A percentile compares a stretch with the other conserved stretches of the same genome.
phyloP scores from a whole-genome alignment of 2,113 vertebrate genomes.

The Hyla sarda region DNA sequence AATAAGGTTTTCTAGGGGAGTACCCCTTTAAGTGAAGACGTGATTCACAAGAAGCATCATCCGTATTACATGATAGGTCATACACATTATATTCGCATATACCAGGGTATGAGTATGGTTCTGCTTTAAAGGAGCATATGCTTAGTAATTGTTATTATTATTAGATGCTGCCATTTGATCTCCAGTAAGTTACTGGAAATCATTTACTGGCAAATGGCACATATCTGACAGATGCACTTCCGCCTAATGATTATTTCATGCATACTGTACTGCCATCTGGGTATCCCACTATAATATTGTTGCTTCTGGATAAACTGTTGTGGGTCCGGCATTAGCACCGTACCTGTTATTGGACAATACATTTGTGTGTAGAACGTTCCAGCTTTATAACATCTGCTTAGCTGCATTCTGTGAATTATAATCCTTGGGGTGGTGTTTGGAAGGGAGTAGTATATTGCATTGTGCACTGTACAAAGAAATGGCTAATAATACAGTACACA shows the following conservation, averaged over 20 bases:
- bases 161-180: not conserved
- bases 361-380: not conserved
- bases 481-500: not conserved
- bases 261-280: slow-evolving; percentile 19
- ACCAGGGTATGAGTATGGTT: not conserved
- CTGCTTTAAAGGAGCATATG: not conserved
- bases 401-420: not conserved
- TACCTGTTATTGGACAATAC: not conserved
- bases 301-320: not conserved
- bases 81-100: not conserved
- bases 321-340: not conserved
- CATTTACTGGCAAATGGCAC: not conserved
- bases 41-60: not conserved
- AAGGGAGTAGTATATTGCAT: not conserved
- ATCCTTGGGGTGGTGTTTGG: not conserved
- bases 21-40: not conserved
- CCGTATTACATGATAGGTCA: not conserved
- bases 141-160: not conserved
- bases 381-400: not conserved
- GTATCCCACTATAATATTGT: not conserved
- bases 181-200: slow-evolving; percentile 1
- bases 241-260: slow-evolving; percentile 12
- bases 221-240: slow-evolving; percentile 18
- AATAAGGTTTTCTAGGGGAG: no score
- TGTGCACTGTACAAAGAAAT: not conserved